These are phyloP conservation scores for Drosophila carrolli DNA, from an alignment of 1,140 invertebrate species.

Conservation along the genomic window DNA sequence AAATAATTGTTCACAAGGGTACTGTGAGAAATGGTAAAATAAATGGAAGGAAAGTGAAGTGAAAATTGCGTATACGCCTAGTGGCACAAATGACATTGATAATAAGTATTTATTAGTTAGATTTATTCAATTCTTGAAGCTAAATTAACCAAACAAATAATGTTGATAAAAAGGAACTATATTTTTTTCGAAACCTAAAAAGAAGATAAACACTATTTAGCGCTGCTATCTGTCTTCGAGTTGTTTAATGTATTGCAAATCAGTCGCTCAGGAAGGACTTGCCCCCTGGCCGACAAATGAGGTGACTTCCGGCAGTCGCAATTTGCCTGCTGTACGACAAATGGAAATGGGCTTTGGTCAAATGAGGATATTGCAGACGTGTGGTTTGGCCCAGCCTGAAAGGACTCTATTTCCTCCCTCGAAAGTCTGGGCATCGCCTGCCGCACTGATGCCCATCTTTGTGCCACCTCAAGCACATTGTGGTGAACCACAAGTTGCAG, in stretches of 20 bases:
- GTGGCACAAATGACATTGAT: neutral
- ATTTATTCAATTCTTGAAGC: too few relatives aligned
- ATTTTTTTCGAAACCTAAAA: neutral
- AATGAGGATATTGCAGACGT: constrained; percentile 44
- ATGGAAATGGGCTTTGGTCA: constrained; percentile 55
- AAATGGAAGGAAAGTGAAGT: neutral
- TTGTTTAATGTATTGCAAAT: constrained; percentile 13
- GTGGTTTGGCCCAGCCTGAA: constrained; percentile 28
- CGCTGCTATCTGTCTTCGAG: neutral
- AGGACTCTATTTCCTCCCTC: constrained; percentile 37
- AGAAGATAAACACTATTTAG: neutral
- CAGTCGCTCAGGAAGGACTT: constrained; percentile 35
- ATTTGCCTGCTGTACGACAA: constrained; percentile 48
- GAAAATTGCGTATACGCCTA: neutral
- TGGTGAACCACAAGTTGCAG: constrained; percentile 57
- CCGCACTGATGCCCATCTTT: constrained; percentile 13
- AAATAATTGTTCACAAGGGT: neutral
- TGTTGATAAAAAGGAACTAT: too few relatives aligned
- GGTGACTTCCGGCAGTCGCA: constrained; percentile 62
- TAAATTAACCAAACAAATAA: too few relatives aligned
- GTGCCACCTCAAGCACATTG: constrained; percentile 58
- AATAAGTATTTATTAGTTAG: too few relatives aligned
- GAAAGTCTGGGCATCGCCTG: constrained; percentile 15
- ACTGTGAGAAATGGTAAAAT: neutral
- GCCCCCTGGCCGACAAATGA: constrained; percentile 65